Base-by-base conservation (phyloP, 1,140 invertebrate genomes). In the Agrypnia vestita region DNA sequence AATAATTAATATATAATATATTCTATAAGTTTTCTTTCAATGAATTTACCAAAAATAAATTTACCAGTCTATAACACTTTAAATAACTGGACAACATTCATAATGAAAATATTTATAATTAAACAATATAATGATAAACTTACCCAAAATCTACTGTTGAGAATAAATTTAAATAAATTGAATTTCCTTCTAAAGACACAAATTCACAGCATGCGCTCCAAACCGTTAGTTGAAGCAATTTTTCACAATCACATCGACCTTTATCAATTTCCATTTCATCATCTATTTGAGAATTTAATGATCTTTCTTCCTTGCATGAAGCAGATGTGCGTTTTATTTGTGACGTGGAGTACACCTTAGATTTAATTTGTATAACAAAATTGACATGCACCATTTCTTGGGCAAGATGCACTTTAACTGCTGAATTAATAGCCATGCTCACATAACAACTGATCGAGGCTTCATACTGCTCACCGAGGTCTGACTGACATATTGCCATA, bases 401-500 rank as follows among this genome's bases (percentile, higher is more conserved):
- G 6, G 13, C 35, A 0, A 25, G 25, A 25, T 3, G 25, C 46
- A n/a, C 17, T 46, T 19, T 51, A 8, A 59, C 9, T 12, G 47
- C 46, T 3, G 71, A 44, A 69, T 51, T 71, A n/a, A 80, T 56
- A 25, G 79, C 79, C 72, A 79, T 75, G 35, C 79, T 76, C 13
- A 80, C 46, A 49, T 80, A 80, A 49, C 82, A 83, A 76, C 71
- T 78, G 13, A 71, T 55, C 62, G 80, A 56, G 7, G 79, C 76
- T 35, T 72, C 73, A n/a, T 72, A 56, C n/a, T 71, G 73, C 35
- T 80, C 13, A 0, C 9, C 12, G n/a, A 76, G 44, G 46, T 83
- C 82, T 7, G 77, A 69, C 17, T 79, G 71, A 72, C 82, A 83
- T 46, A 83, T 79, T 15, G 79, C 69, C 71, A 80, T 72, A 21